Evolutionary conservation across 2,113 vertebrate species (phyloP).

Genomic region (Paramormyrops kingsleyae): DNA sequence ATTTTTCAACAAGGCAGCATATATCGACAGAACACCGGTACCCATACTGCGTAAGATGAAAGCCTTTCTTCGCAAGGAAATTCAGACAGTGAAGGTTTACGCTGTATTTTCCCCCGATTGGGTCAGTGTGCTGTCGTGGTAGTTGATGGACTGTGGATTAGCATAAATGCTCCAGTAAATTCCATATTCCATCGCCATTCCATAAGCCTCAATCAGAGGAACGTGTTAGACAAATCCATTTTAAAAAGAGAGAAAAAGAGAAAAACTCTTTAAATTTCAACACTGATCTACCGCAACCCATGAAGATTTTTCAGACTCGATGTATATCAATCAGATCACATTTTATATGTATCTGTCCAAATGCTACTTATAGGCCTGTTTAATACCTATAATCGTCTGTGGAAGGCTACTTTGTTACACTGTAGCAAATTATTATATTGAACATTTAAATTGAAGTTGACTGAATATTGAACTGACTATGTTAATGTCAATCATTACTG

Average conservation of each 20-base stretch:
- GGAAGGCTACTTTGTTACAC: background rate
- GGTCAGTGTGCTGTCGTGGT: background rate
- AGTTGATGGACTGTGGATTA: background rate
- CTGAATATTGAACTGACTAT: background rate
- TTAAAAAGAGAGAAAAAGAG: background rate
- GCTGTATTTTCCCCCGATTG: background rate
- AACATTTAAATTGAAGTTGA: background rate
- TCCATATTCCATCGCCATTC: background rate
- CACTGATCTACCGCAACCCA: background rate
- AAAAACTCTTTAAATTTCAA: background rate
- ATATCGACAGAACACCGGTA: no score
- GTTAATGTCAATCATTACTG: background rate
- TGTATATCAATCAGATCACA: background rate
- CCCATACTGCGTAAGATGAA: background rate
- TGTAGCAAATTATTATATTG: background rate
- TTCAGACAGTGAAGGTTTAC: background rate
- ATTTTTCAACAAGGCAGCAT: no score
- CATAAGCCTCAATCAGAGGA: background rate
- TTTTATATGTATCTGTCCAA: background rate
- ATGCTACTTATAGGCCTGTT: background rate
- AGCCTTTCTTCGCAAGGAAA: background rate
- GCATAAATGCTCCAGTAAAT: background rate
- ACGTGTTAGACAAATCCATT: background rate
- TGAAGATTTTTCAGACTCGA: background rate
- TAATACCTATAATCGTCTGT: background rate